Conservation (phyloP, 1,140 invertebrate species). For the Camponotus vicinus region DNA sequence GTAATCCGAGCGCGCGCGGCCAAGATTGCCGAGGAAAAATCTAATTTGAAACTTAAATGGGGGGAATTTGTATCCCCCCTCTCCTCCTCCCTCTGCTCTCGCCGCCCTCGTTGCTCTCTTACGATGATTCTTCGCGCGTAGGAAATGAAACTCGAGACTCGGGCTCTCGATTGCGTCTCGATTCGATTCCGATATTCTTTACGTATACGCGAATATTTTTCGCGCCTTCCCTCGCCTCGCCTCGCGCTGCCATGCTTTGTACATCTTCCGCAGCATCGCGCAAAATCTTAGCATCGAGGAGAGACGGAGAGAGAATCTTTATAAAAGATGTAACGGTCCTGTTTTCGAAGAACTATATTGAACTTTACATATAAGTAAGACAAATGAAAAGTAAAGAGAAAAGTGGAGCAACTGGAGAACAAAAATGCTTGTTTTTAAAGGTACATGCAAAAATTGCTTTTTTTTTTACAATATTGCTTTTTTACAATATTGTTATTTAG, state of each 20-base stretch:
- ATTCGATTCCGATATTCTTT: constrained; percentile 50
- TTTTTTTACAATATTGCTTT: neutral
- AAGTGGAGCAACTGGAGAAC: neutral
- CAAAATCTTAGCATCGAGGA: constrained; percentile 23
- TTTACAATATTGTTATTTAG: neutral
- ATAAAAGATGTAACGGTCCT: neutral
- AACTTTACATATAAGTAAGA: neutral
- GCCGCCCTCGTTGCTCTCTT: constrained; percentile 63
- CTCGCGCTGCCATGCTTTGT: neutral
- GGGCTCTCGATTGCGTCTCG: constrained; percentile 26
- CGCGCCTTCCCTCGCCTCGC: neutral
- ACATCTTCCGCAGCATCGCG: constrained; percentile 16
- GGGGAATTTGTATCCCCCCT: constrained; percentile 70
- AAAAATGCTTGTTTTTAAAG: neutral
- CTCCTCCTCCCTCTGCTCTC: neutral
- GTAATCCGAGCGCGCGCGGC: constrained; percentile 64
- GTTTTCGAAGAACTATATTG: constrained; percentile 11
- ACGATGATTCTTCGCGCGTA: constrained; percentile 70
- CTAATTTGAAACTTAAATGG: constrained; percentile 76
- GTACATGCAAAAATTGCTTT: neutral
- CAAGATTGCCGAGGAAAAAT: constrained; percentile 73
- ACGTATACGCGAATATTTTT: constrained; percentile 21
- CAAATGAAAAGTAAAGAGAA: neutral
- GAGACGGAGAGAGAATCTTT: neutral
- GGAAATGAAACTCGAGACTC: constrained; percentile 69